These are phyloP conservation scores for Clamator glandarius DNA, from an alignment of 2,797 vertebrate species.

Conservation along the genomic window DNA sequence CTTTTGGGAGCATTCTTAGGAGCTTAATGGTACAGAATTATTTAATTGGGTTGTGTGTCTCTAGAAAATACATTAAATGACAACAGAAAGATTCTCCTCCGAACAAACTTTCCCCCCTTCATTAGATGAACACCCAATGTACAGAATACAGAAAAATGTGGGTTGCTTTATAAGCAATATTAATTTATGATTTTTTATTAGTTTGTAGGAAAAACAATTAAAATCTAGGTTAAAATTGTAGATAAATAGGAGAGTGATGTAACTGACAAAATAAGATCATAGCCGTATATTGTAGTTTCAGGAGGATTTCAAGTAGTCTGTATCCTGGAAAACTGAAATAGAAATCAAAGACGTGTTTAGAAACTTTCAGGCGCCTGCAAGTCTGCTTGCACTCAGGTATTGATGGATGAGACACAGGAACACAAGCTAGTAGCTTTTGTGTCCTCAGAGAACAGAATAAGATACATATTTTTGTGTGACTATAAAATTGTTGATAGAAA, in stretches of 20 bases:
- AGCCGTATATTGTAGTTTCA: not conserved
- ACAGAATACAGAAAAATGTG: not conserved
- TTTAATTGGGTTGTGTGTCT: not conserved
- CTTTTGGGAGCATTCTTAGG: not conserved
- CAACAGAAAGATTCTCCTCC: not conserved
- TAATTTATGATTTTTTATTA: not conserved
- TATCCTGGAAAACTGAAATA: not conserved
- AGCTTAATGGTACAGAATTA: not conserved
- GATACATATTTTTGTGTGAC: not conserved
- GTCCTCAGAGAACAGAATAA: not conserved
- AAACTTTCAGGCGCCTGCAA: not conserved
- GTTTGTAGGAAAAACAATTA: not conserved
- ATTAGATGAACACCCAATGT: not conserved
- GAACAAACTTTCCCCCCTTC: not conserved
- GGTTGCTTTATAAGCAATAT: not conserved
- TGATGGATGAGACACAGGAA: not conserved
- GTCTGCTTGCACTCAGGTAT: not conserved
- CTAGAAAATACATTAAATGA: not conserved
- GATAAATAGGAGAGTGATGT: not conserved
- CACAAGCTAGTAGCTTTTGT: not conserved
- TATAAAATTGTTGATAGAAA: not conserved
- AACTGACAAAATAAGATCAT: not conserved
- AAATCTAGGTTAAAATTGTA: not conserved
- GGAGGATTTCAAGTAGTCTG: not conserved
- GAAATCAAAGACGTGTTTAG: not conserved